These are phyloP conservation scores for Aphidoletes aphidimyza DNA, from an alignment of 2,888 invertebrate species.

Conservation along the genomic window DNA sequence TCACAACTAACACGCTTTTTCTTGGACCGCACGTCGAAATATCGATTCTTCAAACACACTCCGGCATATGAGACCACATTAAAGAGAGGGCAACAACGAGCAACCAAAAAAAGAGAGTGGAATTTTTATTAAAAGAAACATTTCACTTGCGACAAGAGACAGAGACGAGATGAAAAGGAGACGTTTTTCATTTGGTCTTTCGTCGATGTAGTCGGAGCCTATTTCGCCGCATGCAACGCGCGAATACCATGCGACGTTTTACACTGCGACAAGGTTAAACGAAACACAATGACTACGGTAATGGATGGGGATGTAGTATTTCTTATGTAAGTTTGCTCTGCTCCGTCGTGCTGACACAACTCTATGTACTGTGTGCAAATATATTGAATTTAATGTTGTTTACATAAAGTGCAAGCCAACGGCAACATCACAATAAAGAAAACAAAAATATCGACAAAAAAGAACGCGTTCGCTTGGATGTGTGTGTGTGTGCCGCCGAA, in stretches of 20 bases:
- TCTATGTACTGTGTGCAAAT: background rate
- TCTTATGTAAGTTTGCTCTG: conserved; percentile 1
- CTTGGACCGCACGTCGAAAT: conserved; percentile 36
- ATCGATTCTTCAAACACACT: background rate
- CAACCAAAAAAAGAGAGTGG: conserved; percentile 2
- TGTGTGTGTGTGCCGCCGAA: background rate
- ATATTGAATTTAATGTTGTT: conserved; percentile 44
- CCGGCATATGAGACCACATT: conserved; percentile 3
- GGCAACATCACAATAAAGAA: conserved; percentile 11
- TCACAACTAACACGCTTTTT: background rate
- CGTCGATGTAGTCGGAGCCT: conserved; percentile 6
- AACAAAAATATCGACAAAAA: background rate
- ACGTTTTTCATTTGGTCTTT: conserved; percentile 21
- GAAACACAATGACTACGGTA: conserved; percentile 33
- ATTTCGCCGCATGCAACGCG: background rate
- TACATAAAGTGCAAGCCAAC: conserved; percentile 44
- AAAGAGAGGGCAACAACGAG: background rate
- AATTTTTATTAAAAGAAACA: conserved; percentile 43
- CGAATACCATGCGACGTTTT: background rate
- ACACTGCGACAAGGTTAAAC: conserved; percentile 43
- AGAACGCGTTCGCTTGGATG: background rate
- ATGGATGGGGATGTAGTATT: conserved; percentile 44
- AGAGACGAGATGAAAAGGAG: background rate
- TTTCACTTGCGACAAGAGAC: background rate
- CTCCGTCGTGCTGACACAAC: background rate